A percentile compares a stretch with the other conserved stretches of the same genome.
phyloP scores from a whole-genome alignment of 2,888 invertebrate genomes.

The Melinaea menophilus region DNA sequence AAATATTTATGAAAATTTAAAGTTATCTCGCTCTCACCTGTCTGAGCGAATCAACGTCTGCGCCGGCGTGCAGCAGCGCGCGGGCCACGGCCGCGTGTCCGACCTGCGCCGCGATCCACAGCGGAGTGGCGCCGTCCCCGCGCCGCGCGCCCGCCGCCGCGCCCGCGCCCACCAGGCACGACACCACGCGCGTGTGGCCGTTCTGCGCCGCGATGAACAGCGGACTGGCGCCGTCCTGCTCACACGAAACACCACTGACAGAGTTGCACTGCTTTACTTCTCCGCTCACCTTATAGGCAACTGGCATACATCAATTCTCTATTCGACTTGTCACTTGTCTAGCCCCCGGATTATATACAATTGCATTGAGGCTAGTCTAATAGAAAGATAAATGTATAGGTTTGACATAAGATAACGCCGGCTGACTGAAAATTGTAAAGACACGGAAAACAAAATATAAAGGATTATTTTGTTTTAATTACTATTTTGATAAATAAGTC shows the following conservation, averaged over 20 bases:
- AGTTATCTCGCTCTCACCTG: constrained; percentile 87
- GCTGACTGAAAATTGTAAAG: too few relatives aligned
- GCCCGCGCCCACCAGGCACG: constrained; percentile 83
- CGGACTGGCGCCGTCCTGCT: constrained; percentile 92
- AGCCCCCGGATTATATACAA: too few relatives aligned
- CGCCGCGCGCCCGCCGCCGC: constrained; percentile 86
- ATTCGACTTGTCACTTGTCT: too few relatives aligned
- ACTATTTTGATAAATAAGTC: too few relatives aligned
- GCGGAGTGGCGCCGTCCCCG: constrained; percentile 90
- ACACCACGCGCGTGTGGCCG: constrained; percentile 90
- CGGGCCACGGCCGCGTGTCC: constrained; percentile 90
- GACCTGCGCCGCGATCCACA: constrained; percentile 98
- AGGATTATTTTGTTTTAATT: too few relatives aligned
- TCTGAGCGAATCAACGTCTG: constrained; percentile 86
- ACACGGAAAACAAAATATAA: too few relatives aligned
- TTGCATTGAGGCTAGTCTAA: too few relatives aligned
- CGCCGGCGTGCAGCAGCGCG: constrained; percentile 86
- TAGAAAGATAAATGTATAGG: too few relatives aligned
- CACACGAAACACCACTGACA: not conserved
- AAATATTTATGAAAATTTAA: too few relatives aligned
- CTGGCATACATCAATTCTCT: too few relatives aligned
- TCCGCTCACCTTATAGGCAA: too few relatives aligned
- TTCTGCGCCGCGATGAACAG: constrained; percentile 96
- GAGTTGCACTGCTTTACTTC: not conserved
- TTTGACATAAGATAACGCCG: too few relatives aligned